phyloP scores from a whole-genome alignment of 2,797 vertebrate species.

The Thaleichthys pacificus region DNA sequence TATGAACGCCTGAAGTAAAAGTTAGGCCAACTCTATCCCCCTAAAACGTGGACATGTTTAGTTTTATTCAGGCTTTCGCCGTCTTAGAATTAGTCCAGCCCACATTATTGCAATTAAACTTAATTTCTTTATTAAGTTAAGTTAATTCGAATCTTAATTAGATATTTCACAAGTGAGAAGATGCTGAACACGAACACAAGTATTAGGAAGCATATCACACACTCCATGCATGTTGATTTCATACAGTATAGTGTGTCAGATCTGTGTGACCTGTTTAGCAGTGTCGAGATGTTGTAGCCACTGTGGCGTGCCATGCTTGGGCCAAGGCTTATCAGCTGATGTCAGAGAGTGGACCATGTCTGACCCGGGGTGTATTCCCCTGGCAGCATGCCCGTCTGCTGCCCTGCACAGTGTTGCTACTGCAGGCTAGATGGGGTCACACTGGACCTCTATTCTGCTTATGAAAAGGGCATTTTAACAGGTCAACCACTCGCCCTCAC shows the following conservation, averaged over 20 bases:
- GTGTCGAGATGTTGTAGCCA: neutral
- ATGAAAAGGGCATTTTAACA: constrained; percentile 69
- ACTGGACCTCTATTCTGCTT: constrained; percentile 49
- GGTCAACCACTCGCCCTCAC: constrained; percentile 54
- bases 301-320: neutral
- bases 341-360: neutral
- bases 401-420: constrained; percentile 39
- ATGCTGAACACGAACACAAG: no score
- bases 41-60: no score
- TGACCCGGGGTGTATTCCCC: neutral
- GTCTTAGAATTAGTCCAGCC: no score
- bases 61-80: no score
- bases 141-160: no score
- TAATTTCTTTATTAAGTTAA: no score
- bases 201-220: no score
- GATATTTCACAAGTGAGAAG: no score
- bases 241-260: neutral
- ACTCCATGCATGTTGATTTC: neutral
- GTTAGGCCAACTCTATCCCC: no score
- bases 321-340: neutral
- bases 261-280: neutral
- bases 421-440: constrained; percentile 43
- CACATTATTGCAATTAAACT: no score
- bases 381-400: constrained; percentile 33
- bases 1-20: no score